Evolutionary conservation across 2,797 vertebrate genomes (phyloP).

Genomic region (Sebastes matsubarae): DNA sequence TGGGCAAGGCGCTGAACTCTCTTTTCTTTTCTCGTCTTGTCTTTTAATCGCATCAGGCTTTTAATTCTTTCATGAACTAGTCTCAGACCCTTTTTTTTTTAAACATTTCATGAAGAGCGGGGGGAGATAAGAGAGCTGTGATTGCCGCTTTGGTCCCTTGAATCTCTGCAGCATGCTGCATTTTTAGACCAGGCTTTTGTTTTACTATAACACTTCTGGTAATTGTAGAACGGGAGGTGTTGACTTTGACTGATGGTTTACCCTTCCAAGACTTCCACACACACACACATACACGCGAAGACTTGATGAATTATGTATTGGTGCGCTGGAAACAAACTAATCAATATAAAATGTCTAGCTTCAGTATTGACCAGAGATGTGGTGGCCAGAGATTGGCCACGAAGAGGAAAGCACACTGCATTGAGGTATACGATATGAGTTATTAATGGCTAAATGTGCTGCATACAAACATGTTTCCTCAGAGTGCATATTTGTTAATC

Average conservation of each 20-base stretch:
- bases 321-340: constrained; percentile 53
- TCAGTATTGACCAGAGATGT: constrained; percentile 42
- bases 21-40: constrained; percentile 42
- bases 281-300: background rate
- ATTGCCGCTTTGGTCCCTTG: constrained; percentile 1
- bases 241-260: constrained; percentile 63
- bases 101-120: constrained; percentile 60
- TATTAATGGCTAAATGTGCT: background rate
- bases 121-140: constrained; percentile 32
- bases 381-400: background rate
- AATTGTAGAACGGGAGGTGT: constrained; percentile 29
- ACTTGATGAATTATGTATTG: constrained; percentile 59
- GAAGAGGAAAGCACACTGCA: background rate
- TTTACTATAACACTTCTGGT: constrained; percentile 20
- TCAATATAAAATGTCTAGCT: constrained; percentile 62
- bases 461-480: background rate
- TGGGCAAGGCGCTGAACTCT: constrained; percentile 41
- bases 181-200: constrained; percentile 26
- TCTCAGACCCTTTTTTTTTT: constrained; percentile 38
- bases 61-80: constrained; percentile 74
- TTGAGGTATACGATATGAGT: background rate
- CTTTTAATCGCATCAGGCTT: constrained; percentile 74
- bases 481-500: background rate
- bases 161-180: background rate
- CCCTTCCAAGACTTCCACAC: background rate